Conservation (phyloP, 2,797 vertebrate genomes). For the Crocidura indochinensis region DNA sequence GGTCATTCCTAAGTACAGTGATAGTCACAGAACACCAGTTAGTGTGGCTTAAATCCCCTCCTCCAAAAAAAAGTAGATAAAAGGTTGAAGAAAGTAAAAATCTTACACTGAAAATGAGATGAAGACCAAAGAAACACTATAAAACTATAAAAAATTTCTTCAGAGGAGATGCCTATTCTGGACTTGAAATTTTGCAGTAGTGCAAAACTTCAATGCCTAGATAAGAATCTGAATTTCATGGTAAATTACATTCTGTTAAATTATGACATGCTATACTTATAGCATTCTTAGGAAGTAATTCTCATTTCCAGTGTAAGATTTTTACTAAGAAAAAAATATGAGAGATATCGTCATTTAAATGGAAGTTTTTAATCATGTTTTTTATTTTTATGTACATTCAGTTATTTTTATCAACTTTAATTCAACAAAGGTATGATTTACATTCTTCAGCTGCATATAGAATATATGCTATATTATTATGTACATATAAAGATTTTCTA, state of each 20-base stretch:
- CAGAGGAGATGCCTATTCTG: not conserved
- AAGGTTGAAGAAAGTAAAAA: too few relatives aligned
- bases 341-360: not conserved
- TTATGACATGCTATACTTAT: not conserved
- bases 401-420: not conserved
- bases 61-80: too few relatives aligned
- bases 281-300: not conserved
- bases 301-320: not conserved
- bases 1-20: too few relatives aligned
- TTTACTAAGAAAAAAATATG: conserved; percentile 23
- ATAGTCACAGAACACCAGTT: too few relatives aligned
- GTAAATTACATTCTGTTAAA: conserved; percentile 16
- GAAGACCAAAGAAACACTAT: too few relatives aligned
- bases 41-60: too few relatives aligned
- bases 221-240: not conserved
- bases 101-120: too few relatives aligned
- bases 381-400: not conserved
- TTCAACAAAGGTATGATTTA: not conserved
- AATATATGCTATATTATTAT: not conserved
- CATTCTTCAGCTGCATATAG: not conserved
- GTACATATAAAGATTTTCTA: not conserved
- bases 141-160: not conserved
- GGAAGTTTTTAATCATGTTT: not conserved
- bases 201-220: not conserved
- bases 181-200: not conserved